phyloP scores from a whole-genome alignment of 2,797 vertebrate species.

The Tokudaia muenninki region DNA sequence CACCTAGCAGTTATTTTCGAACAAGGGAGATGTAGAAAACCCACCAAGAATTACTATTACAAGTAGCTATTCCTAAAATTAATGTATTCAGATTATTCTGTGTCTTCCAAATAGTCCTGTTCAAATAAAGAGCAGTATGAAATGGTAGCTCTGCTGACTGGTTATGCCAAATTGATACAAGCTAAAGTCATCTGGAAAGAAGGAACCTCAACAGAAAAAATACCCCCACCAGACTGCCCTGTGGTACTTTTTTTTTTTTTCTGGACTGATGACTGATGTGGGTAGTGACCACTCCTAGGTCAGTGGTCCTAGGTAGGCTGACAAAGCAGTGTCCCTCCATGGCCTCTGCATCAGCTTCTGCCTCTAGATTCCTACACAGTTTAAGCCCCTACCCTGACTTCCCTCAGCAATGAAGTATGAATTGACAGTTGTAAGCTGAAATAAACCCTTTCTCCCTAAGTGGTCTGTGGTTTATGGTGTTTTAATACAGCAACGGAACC shows the following conservation, averaged over 20 bases:
- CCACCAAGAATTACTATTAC: not conserved
- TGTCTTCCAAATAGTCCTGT: conserved; percentile 8
- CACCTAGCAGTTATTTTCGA: not conserved
- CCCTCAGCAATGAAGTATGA: not conserved
- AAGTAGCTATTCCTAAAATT: conserved; percentile 20
- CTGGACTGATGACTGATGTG: not conserved
- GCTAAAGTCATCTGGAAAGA: not conserved
- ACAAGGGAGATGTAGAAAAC: not conserved
- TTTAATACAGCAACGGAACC: not conserved
- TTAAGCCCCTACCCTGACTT: not conserved
- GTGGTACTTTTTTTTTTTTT: not conserved
- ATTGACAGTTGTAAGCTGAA: not conserved
- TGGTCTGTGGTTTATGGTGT: not conserved
- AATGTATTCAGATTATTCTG: conserved; percentile 17
- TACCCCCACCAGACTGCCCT: not conserved
- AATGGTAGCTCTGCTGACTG: not conserved
- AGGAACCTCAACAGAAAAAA: not conserved
- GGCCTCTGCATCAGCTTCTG: not conserved
- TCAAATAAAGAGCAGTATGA: conserved; percentile 53
- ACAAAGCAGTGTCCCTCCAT: not conserved
- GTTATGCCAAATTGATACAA: not conserved
- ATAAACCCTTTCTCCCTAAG: not conserved
- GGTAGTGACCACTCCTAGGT: not conserved
- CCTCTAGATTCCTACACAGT: not conserved
- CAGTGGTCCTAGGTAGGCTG: not conserved